Evolutionary conservation across 1,140 invertebrate genomes (phyloP).

Genomic region (Zaprionus lachaisei): DNA sequence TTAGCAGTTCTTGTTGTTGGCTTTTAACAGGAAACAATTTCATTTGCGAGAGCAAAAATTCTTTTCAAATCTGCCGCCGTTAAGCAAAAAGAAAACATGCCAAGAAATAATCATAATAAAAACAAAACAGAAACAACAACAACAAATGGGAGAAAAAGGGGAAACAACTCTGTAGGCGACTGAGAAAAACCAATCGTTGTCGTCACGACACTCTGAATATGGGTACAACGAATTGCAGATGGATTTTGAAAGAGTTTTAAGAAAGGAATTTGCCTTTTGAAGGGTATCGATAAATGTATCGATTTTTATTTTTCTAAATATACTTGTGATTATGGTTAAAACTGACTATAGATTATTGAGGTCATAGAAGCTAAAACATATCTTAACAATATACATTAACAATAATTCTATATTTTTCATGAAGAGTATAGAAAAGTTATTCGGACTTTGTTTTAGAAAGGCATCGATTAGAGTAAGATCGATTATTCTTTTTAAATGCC

Average conservation of each 20-base stretch:
- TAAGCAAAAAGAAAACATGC: slow-evolving; percentile 80
- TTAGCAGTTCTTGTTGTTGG: slow-evolving; percentile 61
- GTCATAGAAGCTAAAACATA: too few relatives aligned
- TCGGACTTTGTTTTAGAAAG: too few relatives aligned
- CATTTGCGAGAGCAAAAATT: slow-evolving; percentile 80
- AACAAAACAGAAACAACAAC: slow-evolving; percentile 30
- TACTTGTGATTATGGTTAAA: too few relatives aligned
- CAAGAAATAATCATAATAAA: slow-evolving; percentile 82
- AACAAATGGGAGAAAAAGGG: slow-evolving; percentile 12
- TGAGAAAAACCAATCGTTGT: slow-evolving; percentile 66
- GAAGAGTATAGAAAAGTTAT: too few relatives aligned
- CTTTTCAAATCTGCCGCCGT: slow-evolving; percentile 81
- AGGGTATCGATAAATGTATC: not conserved
- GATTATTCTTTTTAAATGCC: too few relatives aligned
- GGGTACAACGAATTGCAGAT: not conserved
- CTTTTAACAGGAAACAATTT: slow-evolving; percentile 83
- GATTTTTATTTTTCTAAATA: too few relatives aligned
- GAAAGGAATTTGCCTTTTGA: not conserved
- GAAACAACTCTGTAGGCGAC: slow-evolving; percentile 41
- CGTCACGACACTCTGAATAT: slow-evolving; percentile 9
- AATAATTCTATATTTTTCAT: too few relatives aligned
- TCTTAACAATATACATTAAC: too few relatives aligned
- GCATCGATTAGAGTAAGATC: too few relatives aligned
- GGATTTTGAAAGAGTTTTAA: not conserved
- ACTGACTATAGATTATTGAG: too few relatives aligned